Base-by-base conservation (phyloP, 1,140 invertebrate genomes). In the Heliothis virescens region DNA sequence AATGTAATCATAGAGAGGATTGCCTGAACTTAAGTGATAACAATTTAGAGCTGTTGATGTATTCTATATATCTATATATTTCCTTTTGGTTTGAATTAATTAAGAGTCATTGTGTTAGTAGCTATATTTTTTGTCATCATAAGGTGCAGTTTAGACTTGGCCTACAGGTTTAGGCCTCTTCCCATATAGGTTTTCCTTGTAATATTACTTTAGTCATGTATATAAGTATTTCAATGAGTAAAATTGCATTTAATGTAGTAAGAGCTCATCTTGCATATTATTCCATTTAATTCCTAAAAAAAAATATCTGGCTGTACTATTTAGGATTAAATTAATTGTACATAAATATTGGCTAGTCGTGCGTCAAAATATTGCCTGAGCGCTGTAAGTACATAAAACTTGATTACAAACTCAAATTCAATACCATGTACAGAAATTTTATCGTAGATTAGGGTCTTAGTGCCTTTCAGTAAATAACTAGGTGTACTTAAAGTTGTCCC, bases 361-460 rank as follows among this genome's bases (percentile, higher is more conserved):
- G 84, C 83, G 82, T 85, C 81, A 81, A 82, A 85, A 83, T 86
- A 75, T 87, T 82, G 84, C 83, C 81, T 85, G 77, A 86, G 71
- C 50, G 62, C 67, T 82, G 18, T 74, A 76, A 83, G 79, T 83
- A 82, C 80, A 79, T 80, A 53, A 50, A 75, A 60, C 29, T 75
- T 69, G 29, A 73, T 79, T 65, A 60, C 71, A 80, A 62, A 83
- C 78, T 81, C 82, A 89, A 83, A 85, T 79, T 81, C 75, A 84
- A 82, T 84, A 80, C 79, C 80, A 79, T 91, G 89, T 92, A 93
- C 86, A 93, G 87, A 93, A 89, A 91, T 89, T 88, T 74, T 91
- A 91, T 90, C 65, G 90, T 92, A 93, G 90, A 85, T 83, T 93
- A 91, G 90, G 89, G 89, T 90, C 87, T 87, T 93, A 93, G 91